phyloP scores from a whole-genome alignment of 2,888 invertebrate species.

The Pollenia amentaria region DNA sequence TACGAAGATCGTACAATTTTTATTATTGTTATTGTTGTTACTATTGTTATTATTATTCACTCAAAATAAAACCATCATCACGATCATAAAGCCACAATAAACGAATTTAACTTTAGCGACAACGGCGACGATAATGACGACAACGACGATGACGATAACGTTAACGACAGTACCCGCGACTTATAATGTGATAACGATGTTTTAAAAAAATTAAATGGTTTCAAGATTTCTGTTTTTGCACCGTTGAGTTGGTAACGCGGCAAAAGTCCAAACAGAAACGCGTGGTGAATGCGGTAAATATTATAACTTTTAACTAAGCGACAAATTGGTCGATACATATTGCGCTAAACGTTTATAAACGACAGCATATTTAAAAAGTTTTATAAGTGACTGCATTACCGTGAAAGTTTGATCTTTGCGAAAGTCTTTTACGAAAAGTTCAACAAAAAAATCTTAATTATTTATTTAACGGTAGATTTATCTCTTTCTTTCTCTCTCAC shows the following conservation, averaged over 20 bases:
- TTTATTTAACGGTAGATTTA: slow-evolving; percentile 14
- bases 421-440: slow-evolving; percentile 17
- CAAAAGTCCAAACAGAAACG: slow-evolving; percentile 25
- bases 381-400: slow-evolving; percentile 66
- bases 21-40: slow-evolving; percentile 34
- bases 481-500: not conserved
- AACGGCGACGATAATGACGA: slow-evolving; percentile 35
- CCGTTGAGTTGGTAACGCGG: not conserved
- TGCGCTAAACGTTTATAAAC: slow-evolving; percentile 73
- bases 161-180: slow-evolving; percentile 21
- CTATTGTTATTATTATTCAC: slow-evolving; percentile 60
- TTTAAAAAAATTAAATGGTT: not conserved
- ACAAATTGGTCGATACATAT: slow-evolving; percentile 75
- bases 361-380: slow-evolving; percentile 67
- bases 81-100: slow-evolving; percentile 55
- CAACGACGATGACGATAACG: slow-evolving; percentile 35
- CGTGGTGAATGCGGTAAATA: slow-evolving; percentile 49
- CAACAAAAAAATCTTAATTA: not conserved
- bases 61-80: slow-evolving; percentile 59
- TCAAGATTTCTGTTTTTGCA: slow-evolving; percentile 12
- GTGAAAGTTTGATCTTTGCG: slow-evolving; percentile 24
- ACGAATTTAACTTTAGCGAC: slow-evolving; percentile 54
- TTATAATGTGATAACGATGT: not conserved
- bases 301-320: slow-evolving; percentile 68
- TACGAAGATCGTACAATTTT: slow-evolving; percentile 51